Base-by-base conservation (phyloP, 2,797 vertebrate genomes). In the Fistularia tabacaria region DNA sequence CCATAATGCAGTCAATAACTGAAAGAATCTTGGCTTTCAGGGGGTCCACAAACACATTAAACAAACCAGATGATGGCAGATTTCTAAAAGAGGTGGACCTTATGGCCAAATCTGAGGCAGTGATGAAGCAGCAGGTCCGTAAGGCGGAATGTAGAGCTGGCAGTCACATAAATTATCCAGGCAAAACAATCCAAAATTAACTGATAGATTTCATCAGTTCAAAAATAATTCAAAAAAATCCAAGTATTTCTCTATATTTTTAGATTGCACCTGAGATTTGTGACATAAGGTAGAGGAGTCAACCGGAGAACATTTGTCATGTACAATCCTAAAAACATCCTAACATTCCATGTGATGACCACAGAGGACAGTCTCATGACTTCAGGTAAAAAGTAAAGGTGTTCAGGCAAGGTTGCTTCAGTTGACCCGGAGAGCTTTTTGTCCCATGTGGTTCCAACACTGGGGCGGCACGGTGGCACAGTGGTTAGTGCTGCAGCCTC, bases 131-230 rank as follows among this genome's bases (percentile, higher is more conserved):
- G 42, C 60, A 64, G 50, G 56, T 64, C 6, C 2, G 45, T 60
- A 54, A 25, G 15, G 37, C 57, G 15, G 49, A 68, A 73, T 57
- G 64, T 54, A 61, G 54, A 64, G 49, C 38, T 56, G 46, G 52
- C 40, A 64, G 38, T 48, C 59, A 64, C 1, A 6, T 6, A 12
- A 36, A 15, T 40, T 61, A 57, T 10, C 49, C 54, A 8, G 49
- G 62, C 14, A 69, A 69, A 65, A 69, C 0, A 14, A 60, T 67
- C 6, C 48, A 68, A 64, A 68, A 60, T 63, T 2, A 67, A 64
- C 64, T 73, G 4, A 57, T 63, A 38, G 49, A 57, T 51, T 59
- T 8, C n/a, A 67, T 67, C 14, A 53, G 48, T 13, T 7, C 37
- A 15, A 64, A 54, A 57, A 66, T 54, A 58, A 1, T 54, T 1